Percentiles rank a stretch among this genome's conserved stretches.
Evolutionary conservation across 2,888 invertebrate genomes (phyloP).

Genomic region (Chymomyza fuscimana): DNA sequence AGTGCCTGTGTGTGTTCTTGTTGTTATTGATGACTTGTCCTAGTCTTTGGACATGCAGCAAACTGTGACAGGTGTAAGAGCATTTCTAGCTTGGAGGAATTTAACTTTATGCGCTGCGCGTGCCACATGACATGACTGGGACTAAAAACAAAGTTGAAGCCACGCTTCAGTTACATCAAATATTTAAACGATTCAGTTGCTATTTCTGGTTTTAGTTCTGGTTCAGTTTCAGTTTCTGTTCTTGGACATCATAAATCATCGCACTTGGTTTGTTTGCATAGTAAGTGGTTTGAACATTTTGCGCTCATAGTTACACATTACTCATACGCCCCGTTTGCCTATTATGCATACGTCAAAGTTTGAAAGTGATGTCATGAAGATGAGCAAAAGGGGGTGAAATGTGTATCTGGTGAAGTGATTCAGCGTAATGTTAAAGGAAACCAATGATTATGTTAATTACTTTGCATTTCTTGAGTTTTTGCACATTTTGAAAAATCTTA

Average conservation of each 20-base stretch:
- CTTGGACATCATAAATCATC: constrained; percentile 45
- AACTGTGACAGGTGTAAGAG: constrained; percentile 56
- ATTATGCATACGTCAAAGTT: constrained; percentile 58
- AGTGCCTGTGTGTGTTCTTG: constrained; percentile 22
- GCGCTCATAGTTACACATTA: constrained; percentile 28
- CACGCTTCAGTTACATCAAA: background rate
- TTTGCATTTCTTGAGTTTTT: background rate
- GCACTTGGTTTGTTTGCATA: constrained; percentile 15
- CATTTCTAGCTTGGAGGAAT: constrained; percentile 24
- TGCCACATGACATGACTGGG: background rate
- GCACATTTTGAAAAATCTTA: too few relatives aligned
- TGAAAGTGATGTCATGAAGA: background rate
- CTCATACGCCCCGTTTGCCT: constrained; percentile 55
- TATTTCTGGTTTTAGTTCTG: background rate
- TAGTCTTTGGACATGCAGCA: constrained; percentile 31
- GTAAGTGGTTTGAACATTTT: background rate
- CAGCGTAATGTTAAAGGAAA: background rate
- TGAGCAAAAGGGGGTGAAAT: too few relatives aligned
- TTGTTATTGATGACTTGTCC: constrained; percentile 59
- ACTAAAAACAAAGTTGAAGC: background rate
- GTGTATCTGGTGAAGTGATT: background rate
- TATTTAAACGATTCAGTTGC: constrained; percentile 6
- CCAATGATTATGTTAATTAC: background rate
- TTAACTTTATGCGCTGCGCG: constrained; percentile 19
- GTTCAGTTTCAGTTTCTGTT: background rate